Percentiles rank a stretch among this genome's conserved stretches.
Evolutionary conservation across 2,797 vertebrate genomes (phyloP).

Genomic region (Lindbergichthys nudifrons): DNA sequence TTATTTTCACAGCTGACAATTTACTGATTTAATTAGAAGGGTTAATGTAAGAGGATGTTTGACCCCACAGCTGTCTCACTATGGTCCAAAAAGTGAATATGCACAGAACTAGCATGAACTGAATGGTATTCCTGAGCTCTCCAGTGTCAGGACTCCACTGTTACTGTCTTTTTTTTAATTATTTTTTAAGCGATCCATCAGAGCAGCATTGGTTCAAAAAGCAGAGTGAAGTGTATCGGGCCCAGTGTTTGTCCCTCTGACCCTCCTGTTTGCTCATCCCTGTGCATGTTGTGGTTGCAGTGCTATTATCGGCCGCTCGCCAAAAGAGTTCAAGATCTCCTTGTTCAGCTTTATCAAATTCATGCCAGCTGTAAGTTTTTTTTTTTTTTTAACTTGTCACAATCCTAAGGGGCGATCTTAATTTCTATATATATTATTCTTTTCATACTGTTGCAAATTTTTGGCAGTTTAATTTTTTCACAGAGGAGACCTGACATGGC

Average conservation of each 20-base stretch:
- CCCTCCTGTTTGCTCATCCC: slow-evolving; percentile 58
- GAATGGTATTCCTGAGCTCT: slow-evolving; percentile 27
- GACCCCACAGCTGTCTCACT: no score
- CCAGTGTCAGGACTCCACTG: slow-evolving; percentile 33
- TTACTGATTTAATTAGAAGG: no score
- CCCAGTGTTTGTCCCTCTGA: slow-evolving; percentile 12
- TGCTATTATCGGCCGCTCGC: slow-evolving; percentile 97
- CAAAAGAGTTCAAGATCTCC: slow-evolving; percentile 96
- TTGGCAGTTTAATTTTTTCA: slow-evolving; percentile 4
- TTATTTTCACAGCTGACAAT: no score
- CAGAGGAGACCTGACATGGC: slow-evolving; percentile 66
- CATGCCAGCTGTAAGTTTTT: slow-evolving; percentile 96
- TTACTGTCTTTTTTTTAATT: background rate
- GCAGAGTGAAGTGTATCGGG: background rate
- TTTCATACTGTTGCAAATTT: background rate
- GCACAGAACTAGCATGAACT: background rate
- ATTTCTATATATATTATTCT: background rate
- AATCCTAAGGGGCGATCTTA: slow-evolving; percentile 4
- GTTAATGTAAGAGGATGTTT: no score
- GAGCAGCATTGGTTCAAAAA: slow-evolving; percentile 1
- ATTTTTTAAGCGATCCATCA: background rate
- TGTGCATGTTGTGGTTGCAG: slow-evolving; percentile 91
- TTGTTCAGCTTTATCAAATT: slow-evolving; percentile 96
- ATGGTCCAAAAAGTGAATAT: slow-evolving; percentile 2
- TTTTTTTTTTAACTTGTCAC: slow-evolving; percentile 23